Base-by-base conservation (phyloP, 2,888 invertebrate genomes). In the Tetragonula carbonaria region DNA sequence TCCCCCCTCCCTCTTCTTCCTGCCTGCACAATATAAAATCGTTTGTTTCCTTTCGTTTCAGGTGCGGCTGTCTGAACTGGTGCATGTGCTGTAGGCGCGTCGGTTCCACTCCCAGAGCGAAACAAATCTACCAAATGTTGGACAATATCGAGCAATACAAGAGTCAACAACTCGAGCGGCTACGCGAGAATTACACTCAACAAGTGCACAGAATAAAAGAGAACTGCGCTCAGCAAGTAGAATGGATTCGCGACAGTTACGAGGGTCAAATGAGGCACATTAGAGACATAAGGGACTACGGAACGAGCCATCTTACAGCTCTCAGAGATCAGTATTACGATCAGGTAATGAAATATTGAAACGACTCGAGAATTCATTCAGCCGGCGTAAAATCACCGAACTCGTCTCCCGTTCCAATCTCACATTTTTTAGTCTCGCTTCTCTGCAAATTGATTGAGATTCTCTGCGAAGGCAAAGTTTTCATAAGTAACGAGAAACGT, bases 141-240 rank as follows among this genome's bases (percentile, higher is more conserved):
- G 98, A 98, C 93, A 98, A 97, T 94, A 97, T 98, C 90, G 98
- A 98, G 93, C 97, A 97, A 88, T 98, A 98, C 95, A 98, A 98
- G 95, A 97, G 97, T 84, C 97, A 97, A 93, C 98, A 98, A 93
- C 95, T 99, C 92, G 98, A 98, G 91, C 96, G 97, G 91, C 95
- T 99, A 84, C 96, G 98, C 51, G 98, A 99, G 94, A 98, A 99
- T 95, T 99, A 99, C 94, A 97, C 98, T 73, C 96, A 97, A 94
- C 98, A 99, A 96, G 98, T 98, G 90, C 97, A 97, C 94, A 96
- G 98, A 87, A 98, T 99, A 91, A 97, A 98, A 93, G 98, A 99
- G 93, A 99, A 99, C 93, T 99, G 99, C 94, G 96, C 97, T 50
- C 98, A 98, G 93, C 99, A 99, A 95, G 97, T 98, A 95, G 99